These are phyloP conservation scores for Nipponacmea schrenckii DNA, from an alignment of 2,888 invertebrate species.

Conservation along the genomic window DNA sequence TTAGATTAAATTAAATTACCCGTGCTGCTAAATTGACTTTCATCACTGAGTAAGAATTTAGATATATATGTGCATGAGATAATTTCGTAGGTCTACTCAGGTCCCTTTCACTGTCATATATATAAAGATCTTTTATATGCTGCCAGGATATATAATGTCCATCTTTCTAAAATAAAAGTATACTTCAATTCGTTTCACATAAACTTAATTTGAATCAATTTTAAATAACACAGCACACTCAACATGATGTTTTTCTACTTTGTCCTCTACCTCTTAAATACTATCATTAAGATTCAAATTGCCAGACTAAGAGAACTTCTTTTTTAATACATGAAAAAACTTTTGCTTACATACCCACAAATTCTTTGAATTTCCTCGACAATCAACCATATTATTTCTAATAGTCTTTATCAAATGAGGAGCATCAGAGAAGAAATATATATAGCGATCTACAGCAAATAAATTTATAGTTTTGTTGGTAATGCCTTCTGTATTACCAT, in stretches of 20 bases:
- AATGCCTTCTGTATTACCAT: not conserved
- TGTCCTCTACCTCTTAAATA: too few relatives aligned
- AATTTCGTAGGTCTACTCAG: not conserved
- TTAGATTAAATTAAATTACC: too few relatives aligned
- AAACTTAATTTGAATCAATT: too few relatives aligned
- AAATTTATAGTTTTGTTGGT: not conserved
- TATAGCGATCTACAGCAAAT: not conserved
- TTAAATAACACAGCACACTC: too few relatives aligned
- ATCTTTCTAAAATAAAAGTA: conserved; percentile 10
- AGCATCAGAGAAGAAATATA: not conserved
- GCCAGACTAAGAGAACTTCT: too few relatives aligned
- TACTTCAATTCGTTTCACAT: too few relatives aligned
- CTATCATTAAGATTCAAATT: too few relatives aligned
- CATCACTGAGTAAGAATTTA: not conserved
- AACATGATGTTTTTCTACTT: too few relatives aligned
- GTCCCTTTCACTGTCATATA: not conserved
- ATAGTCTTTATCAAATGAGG: not conserved
- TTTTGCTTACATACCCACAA: too few relatives aligned
- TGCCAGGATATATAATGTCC: conserved; percentile 13
- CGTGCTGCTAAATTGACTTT: not conserved
- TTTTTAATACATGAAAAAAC: too few relatives aligned
- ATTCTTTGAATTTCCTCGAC: not conserved
- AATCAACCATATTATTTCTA: not conserved
- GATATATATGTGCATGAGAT: not conserved
- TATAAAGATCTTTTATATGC: not conserved